Evolutionary conservation across 2,888 invertebrate species (phyloP).

Genomic region (Loripinus fragilis): DNA sequence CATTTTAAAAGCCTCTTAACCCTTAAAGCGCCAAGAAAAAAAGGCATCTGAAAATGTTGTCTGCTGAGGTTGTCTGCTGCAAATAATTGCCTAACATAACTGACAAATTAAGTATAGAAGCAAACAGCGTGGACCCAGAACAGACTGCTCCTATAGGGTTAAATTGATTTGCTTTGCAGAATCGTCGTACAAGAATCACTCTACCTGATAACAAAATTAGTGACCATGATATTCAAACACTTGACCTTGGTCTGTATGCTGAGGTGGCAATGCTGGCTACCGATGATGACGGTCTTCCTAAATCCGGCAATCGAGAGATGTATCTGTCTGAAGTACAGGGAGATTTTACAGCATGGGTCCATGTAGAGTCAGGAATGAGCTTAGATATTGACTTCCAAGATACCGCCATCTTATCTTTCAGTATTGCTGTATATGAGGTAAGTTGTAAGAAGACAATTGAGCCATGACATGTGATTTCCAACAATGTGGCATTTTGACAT

Average conservation of each 20-base stretch:
- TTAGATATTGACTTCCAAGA: constrained; percentile 73
- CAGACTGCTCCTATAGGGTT: no score
- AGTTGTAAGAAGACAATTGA: background rate
- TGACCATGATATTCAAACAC: constrained; percentile 66
- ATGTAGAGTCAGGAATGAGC: constrained; percentile 69
- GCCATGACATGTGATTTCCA: no score
- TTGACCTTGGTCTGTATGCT: constrained; percentile 72
- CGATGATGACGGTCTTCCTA: constrained; percentile 57
- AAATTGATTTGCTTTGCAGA: constrained; percentile 38
- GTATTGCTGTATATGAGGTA: constrained; percentile 71
- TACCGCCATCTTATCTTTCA: constrained; percentile 69
- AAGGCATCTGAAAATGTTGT: no score
- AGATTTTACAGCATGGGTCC: constrained; percentile 72
- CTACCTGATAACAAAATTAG: constrained; percentile 59
- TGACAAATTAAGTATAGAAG: no score
- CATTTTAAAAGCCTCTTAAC: no score
- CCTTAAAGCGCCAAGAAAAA: no score
- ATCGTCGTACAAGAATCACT: constrained; percentile 65
- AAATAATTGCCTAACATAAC: no score
- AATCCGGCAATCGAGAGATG: constrained; percentile 46
- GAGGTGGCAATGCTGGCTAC: constrained; percentile 70
- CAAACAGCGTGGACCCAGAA: no score
- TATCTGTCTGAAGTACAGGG: constrained; percentile 64
- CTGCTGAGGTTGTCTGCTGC: no score
- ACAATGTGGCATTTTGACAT: no score